A percentile compares a stretch with the other conserved stretches of the same genome.
Conservation (phyloP, 2,888 invertebrate species). For the Prosapia bicincta region DNA sequence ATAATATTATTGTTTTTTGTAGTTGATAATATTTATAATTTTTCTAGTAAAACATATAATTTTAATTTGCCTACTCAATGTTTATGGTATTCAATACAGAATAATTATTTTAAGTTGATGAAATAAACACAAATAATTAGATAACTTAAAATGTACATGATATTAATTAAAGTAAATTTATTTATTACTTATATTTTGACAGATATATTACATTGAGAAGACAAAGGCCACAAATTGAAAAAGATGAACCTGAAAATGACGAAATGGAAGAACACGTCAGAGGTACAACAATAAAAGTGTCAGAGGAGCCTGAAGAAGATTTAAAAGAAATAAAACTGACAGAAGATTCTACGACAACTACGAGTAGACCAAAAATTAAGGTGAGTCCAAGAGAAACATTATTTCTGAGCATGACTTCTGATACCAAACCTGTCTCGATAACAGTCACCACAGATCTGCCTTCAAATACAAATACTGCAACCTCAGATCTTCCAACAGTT, state of each 20-base stretch:
- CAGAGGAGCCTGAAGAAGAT: slow-evolving; percentile 29
- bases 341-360: slow-evolving; percentile 31
- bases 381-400: slow-evolving; percentile 34
- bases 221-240: slow-evolving; percentile 44
- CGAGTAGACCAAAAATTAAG: slow-evolving; percentile 34
- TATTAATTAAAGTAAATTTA: too few relatives aligned
- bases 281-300: slow-evolving; percentile 12
- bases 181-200: too few relatives aligned
- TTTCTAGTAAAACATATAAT: too few relatives aligned
- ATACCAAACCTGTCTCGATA: background rate
- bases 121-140: too few relatives aligned
- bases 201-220: slow-evolving; percentile 49
- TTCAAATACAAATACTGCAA: background rate
- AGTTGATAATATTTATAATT: too few relatives aligned
- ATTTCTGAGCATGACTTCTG: background rate
- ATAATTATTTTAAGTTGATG: too few relatives aligned
- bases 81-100: too few relatives aligned
- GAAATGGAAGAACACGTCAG: slow-evolving; percentile 12
- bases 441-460: background rate
- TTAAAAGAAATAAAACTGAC: slow-evolving; percentile 22
- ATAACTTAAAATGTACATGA: too few relatives aligned
- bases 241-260: slow-evolving; percentile 32
- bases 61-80: too few relatives aligned
- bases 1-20: too few relatives aligned
- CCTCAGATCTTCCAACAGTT: background rate